phyloP scores from a whole-genome alignment of 2,113 vertebrate species.

The Trachemys scripta region DNA sequence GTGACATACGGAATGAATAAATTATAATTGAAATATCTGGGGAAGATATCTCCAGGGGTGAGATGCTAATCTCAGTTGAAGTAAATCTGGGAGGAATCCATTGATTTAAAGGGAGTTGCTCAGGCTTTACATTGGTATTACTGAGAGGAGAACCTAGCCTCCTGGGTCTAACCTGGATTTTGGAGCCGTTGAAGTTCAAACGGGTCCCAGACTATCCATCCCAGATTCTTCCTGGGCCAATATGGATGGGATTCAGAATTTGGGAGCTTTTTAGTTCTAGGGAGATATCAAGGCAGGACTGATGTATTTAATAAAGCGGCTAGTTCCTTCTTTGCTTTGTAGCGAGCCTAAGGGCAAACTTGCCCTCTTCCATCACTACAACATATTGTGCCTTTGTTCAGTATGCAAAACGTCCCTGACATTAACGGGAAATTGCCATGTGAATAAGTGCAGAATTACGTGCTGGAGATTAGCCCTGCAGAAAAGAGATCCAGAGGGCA shows the following conservation, averaged over 20 bases:
- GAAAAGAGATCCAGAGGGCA: neutral
- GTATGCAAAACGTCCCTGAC: neutral
- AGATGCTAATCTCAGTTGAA: neutral
- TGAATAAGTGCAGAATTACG: neutral
- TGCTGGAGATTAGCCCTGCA: neutral
- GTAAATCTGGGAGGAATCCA: slow-evolving; percentile 1
- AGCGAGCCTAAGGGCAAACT: neutral
- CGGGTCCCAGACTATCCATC: neutral
- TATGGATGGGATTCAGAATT: neutral
- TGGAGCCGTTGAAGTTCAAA: neutral
- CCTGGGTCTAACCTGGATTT: neutral
- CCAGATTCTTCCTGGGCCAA: neutral
- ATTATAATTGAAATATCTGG: neutral
- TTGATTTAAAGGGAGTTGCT: neutral
- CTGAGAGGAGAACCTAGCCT: slow-evolving; percentile 30
- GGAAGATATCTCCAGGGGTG: neutral
- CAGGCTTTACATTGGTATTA: neutral
- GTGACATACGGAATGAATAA: neutral
- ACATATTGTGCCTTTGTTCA: neutral
- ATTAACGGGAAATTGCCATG: neutral
- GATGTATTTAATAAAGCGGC: neutral
- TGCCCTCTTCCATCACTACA: neutral
- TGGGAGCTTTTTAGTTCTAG: neutral
- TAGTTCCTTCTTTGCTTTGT: neutral
- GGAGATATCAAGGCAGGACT: neutral